Evolutionary conservation across 2,797 vertebrate genomes (phyloP), one percentile per base, ranked within the genome.

Genomic region (Poeciliopsis paucimaculata): DNA sequence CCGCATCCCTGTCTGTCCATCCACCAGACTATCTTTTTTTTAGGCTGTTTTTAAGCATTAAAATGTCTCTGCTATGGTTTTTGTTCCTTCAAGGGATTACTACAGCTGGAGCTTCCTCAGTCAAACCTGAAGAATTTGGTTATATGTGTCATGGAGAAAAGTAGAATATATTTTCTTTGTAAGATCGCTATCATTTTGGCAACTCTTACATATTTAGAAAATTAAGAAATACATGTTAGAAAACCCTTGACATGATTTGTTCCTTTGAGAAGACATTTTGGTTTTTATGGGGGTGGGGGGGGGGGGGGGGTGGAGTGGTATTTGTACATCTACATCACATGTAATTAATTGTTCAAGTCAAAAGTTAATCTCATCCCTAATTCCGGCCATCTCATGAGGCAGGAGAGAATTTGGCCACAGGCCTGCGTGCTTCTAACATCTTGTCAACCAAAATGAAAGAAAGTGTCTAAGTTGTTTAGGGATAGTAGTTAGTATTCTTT

Each of bases 311-410:
- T 1, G 83, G 75, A 71, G 66, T 76, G 78, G n/a, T 86, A 85
- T 82, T 66, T 23, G 28, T 90, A 78, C 89, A 83, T 85, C 89
- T 84, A 49, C 43, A 86, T 83, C 28, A 73, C 45, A 83, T 83
- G 62, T 71, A 88, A 88, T 86, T 68, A 76, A 81, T 85, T 68
- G 80, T 51, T 39, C 15, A 26, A 76, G 80, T 82, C 86, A 87
- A 88, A 90, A 82, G 76, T 79, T 90, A 86, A 90, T 91, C 90
- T 89, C 68, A 73, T 62, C 60, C 84, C 78, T 89, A 89, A 90
- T 87, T 87, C 80, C 26, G 26, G 75, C 81, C 72, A 49, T 84
- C 64, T 55, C 18, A 34, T 41, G 45, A n/a, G 51, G 73, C 57
- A 81, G 78, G 64, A 80, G 47, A 77, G 26, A 82, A 84, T 81